Conservation (phyloP, 2,888 invertebrate species). For the Eupeodes luniger region DNA sequence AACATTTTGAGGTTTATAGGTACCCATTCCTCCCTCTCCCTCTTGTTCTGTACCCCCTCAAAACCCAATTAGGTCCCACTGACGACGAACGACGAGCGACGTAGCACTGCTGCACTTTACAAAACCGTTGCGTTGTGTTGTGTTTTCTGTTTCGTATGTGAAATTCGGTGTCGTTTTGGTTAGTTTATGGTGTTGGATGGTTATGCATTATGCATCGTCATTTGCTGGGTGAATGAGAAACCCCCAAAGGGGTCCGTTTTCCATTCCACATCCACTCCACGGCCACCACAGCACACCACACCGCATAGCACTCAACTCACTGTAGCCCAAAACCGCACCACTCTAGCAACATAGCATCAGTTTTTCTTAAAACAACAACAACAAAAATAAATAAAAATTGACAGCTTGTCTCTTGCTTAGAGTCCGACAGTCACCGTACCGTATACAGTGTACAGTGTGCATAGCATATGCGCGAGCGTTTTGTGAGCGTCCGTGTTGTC, state of each 20-base stretch:
- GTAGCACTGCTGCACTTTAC: slow-evolving; percentile 44
- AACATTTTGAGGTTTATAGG: slow-evolving; percentile 1
- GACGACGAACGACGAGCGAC: background rate
- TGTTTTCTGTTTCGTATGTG: slow-evolving; percentile 25
- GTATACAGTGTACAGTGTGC: background rate
- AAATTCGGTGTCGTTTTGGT: slow-evolving; percentile 42
- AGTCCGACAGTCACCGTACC: background rate
- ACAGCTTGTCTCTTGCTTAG: slow-evolving; percentile 65
- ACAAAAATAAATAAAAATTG: slow-evolving; percentile 46
- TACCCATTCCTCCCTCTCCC: background rate
- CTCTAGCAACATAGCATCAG: slow-evolving; percentile 39
- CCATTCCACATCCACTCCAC: background rate
- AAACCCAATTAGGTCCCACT: slow-evolving; percentile 18
- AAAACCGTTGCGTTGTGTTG: slow-evolving; percentile 20
- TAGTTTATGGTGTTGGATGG: slow-evolving; percentile 60
- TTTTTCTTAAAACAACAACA: slow-evolving; percentile 39
- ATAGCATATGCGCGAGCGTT: slow-evolving; percentile 18
- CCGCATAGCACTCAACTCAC: background rate
- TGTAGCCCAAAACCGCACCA: background rate
- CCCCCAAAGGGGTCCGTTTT: slow-evolving; percentile 60
- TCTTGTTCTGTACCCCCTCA: background rate
- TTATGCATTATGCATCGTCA: slow-evolving; percentile 75
- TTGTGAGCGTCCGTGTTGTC: slow-evolving; percentile 49
- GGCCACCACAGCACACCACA: background rate
- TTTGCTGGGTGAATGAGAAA: slow-evolving; percentile 65